Evolutionary conservation across 1,140 invertebrate species (phyloP).

Genomic region (Antheraea pernyi): DNA sequence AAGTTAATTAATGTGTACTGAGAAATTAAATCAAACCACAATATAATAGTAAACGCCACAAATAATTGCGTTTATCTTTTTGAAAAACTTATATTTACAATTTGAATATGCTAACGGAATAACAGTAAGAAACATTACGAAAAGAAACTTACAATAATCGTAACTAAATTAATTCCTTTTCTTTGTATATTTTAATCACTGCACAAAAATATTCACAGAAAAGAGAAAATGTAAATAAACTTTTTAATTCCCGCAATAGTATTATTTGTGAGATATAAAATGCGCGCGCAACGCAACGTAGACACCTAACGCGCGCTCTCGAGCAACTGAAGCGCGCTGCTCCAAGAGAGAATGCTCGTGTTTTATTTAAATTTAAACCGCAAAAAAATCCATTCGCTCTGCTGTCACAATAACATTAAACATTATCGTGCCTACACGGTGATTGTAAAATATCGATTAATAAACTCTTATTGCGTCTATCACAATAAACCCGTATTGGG

Average conservation of each 20-base stretch:
- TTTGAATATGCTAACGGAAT: background rate
- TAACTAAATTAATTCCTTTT: background rate
- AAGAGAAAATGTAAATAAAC: background rate
- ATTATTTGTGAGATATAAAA: background rate
- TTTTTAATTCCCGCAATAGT: slow-evolving; percentile 3
- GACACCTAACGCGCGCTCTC: slow-evolving; percentile 20
- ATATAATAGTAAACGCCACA: too few species aligned
- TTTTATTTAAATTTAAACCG: background rate
- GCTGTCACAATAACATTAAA: background rate
- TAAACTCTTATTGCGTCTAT: background rate
- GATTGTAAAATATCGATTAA: slow-evolving; percentile 5
- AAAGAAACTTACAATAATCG: background rate
- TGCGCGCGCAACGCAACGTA: slow-evolving; percentile 22
- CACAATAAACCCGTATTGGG: background rate
- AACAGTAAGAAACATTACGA: background rate
- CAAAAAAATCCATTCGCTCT: background rate
- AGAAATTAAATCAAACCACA: too few species aligned
- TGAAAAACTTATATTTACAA: background rate
- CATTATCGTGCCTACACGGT: background rate
- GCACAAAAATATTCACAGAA: background rate
- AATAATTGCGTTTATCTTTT: background rate
- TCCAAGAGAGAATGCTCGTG: background rate
- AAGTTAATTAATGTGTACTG: too few species aligned
- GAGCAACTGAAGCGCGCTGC: slow-evolving; percentile 18
- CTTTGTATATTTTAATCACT: slow-evolving; percentile 3